Evolutionary conservation across 1,140 invertebrate species (phyloP).

Genomic region (Campoletis sonorensis): DNA sequence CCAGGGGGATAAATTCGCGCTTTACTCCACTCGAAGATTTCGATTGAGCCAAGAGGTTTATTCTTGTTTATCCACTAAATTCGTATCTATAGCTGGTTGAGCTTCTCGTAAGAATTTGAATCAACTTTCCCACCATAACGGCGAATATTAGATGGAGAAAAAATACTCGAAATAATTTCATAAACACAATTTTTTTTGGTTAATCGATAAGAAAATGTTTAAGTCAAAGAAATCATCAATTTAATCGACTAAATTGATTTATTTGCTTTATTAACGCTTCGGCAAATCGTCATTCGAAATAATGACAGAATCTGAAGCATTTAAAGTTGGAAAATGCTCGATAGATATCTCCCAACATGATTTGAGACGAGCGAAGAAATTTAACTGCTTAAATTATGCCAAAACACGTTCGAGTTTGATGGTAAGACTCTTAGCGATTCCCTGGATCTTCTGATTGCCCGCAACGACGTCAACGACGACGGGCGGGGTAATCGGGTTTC

Average conservation of each 20-base stretch:
- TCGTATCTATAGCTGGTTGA: neutral
- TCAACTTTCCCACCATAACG: neutral
- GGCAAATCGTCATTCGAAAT: too few relatives aligned
- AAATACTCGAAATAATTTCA: too few relatives aligned
- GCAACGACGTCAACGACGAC: neutral
- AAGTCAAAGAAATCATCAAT: too few relatives aligned
- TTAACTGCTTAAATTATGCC: constrained; percentile 22
- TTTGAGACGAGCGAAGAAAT: constrained; percentile 5
- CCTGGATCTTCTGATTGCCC: constrained; percentile 14
- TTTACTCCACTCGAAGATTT: neutral
- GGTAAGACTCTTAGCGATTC: neutral
- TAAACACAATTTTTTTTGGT: too few relatives aligned
- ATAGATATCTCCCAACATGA: neutral
- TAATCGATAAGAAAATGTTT: too few relatives aligned
- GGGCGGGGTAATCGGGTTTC: constrained; percentile 32
- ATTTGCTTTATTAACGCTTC: too few relatives aligned
- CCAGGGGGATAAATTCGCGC: neutral
- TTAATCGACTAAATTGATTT: too few relatives aligned
- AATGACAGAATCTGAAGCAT: too few relatives aligned
- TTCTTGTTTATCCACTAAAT: constrained; percentile 44
- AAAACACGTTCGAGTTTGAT: constrained; percentile 38
- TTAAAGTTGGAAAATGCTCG: neutral
- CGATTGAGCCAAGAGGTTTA: constrained; percentile 1
- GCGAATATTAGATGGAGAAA: too few relatives aligned
- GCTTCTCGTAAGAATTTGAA: neutral